Percentiles rank a stretch among this genome's conserved stretches.
These are phyloP conservation scores for Cuniculus paca DNA, from an alignment of 2,797 vertebrate species.

Conservation along the genomic window DNA sequence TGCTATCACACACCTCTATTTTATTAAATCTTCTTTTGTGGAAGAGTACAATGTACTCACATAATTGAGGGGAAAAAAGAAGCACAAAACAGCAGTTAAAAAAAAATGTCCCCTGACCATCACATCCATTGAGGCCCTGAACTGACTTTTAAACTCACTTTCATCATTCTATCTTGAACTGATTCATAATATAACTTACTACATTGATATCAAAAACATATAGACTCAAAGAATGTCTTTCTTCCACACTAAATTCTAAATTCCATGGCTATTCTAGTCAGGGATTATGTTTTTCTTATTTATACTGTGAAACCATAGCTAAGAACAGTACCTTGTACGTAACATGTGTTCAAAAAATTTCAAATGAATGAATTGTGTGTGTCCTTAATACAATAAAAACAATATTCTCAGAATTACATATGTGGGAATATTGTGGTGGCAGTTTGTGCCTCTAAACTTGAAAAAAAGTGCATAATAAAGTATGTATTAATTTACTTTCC, in stretches of 20 bases:
- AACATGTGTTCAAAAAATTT: not conserved
- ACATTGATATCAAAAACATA: not conserved
- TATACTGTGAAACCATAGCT: not conserved
- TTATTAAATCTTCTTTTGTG: not conserved
- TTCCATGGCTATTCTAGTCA: not conserved
- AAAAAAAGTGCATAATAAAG: not conserved
- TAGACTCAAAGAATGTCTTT: not conserved
- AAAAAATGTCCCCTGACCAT: not conserved
- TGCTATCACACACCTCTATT: not conserved
- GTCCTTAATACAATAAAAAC: not conserved
- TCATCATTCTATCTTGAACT: not conserved
- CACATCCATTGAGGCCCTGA: not conserved
- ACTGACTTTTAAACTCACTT: not conserved
- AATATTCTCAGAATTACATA: not conserved
- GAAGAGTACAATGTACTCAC: not conserved
- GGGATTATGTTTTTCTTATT: not conserved
- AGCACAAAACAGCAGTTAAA: not conserved
- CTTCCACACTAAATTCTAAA: not conserved
- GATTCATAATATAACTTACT: not conserved
- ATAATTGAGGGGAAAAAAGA: not conserved
- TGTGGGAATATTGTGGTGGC: not conserved
- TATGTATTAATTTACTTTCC: not conserved
- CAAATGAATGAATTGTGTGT: not conserved
- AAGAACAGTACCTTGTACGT: not conserved
- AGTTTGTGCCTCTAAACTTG: not conserved